Conservation (phyloP, 37 sponge, comb jelly and placozoan genomes). For the Chondrilla cf. caribensis region DNA sequence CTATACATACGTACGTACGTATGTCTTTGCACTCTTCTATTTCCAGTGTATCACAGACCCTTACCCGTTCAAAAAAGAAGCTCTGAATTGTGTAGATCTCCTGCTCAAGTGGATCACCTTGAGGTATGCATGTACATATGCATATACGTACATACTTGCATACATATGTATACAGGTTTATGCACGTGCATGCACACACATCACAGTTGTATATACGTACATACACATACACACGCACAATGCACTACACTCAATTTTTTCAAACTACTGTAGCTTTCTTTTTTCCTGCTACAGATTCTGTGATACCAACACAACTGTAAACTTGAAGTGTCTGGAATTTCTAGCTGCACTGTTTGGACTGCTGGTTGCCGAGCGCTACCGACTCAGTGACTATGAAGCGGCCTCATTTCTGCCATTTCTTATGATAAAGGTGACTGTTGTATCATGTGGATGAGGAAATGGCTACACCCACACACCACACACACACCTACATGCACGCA, state of each 20-base stretch:
- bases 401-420: slow-evolving; percentile 80
- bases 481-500: no score
- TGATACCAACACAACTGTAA: slow-evolving; percentile 87
- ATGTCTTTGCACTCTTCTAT: not conserved
- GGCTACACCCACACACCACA: no score
- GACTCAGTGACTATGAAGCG: slow-evolving; percentile 82
- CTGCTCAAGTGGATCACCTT: slow-evolving; percentile 83
- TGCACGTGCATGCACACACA: not conserved
- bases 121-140: slow-evolving; percentile 38
- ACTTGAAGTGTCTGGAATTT: slow-evolving; percentile 82
- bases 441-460: not conserved
- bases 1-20: no score
- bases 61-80: slow-evolving; percentile 46
- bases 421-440: slow-evolving; percentile 69
- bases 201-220: slow-evolving; percentile 1
- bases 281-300: not conserved
- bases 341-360: slow-evolving; percentile 55
- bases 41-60: slow-evolving; percentile 13
- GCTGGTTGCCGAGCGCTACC: slow-evolving; percentile 39
- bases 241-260: not conserved
- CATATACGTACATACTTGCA: not conserved
- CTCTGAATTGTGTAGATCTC: slow-evolving; percentile 65
- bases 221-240: slow-evolving; percentile 3
- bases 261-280: not conserved
- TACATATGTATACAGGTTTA: not conserved